Conservation (phyloP, 30 jellyfish, hydroid and myxozoan genomes). For the Mastigias papua region DNA sequence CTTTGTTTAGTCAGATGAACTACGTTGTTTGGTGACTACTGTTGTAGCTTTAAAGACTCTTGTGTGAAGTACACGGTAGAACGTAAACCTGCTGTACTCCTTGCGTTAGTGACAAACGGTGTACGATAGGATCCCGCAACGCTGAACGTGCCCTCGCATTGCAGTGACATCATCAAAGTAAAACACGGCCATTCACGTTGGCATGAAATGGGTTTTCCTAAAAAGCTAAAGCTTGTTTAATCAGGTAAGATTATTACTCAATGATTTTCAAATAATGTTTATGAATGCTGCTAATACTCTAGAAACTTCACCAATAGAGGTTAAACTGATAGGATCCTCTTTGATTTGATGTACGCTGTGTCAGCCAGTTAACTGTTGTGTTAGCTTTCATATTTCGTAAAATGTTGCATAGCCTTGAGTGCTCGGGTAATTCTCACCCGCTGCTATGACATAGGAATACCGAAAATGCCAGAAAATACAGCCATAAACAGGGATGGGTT, state of each 20-base stretch:
- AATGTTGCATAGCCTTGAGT: neutral
- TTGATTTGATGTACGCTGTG: neutral
- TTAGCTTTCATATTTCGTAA: too few species aligned
- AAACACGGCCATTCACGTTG: neutral
- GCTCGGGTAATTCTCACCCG: too few species aligned
- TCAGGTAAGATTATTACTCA: conserved; percentile 46
- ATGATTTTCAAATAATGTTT: conserved; percentile 15
- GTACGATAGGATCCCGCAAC: too few species aligned
- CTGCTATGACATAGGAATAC: too few species aligned
- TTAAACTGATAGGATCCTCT: neutral
- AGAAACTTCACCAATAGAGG: neutral
- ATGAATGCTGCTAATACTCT: neutral
- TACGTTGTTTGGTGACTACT: conserved; percentile 26
- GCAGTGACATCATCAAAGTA: neutral
- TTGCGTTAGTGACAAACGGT: too few species aligned
- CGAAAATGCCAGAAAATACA: too few species aligned
- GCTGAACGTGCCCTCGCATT: too few species aligned
- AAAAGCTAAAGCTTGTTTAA: conserved; percentile 26
- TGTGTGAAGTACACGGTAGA: neutral
- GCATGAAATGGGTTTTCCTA: neutral
- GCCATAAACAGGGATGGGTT: too few species aligned
- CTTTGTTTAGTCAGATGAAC: conserved; percentile 53
- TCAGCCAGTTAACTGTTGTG: too few species aligned
- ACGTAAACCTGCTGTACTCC: neutral
- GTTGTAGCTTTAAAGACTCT: neutral